Base-by-base conservation (phyloP, 2,797 vertebrate species). In the Oreochromis mossambicus region DNA sequence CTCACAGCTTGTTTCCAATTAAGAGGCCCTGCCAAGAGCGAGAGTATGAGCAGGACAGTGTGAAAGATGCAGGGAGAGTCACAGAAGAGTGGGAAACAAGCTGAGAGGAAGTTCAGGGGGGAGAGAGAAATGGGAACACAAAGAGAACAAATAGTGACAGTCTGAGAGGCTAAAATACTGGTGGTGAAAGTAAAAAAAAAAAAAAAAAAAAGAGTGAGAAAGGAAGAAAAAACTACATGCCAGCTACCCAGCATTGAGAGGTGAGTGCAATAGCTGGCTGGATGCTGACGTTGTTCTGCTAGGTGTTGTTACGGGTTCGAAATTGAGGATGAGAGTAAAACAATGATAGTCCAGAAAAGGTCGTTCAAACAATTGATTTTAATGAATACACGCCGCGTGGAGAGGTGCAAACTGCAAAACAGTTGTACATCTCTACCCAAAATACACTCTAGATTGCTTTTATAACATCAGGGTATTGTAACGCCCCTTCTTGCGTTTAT, bases 1-100 rank as follows among this genome's bases (percentile, higher is more conserved):
- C 94, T 92, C 93, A 92, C 94, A 95, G 95, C 94, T 95, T 92
- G 89, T 93, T 95, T 95, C 94, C 94, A 95, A 96, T 96, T 96
- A 96, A 94, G 94, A 93, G 92, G 86, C 85, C 80, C 91, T 94
- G 95, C 95, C 94, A 95, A 95, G 92, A 50, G 85, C 92, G 79
- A 87, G 89, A 78, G 91, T 89, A 85, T 52, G 80, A 91, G 92
- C 86, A 76, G 77, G 86, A 87, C 83, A 77, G 84, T 89, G 82
- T 54, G 84, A 88, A 81, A 85, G 83, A 83, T 77, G 66, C 73
- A 6, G 82, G 87, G 78, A 81, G 68, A 84, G 76, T 83, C 26
- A 43, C 29, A 84, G 84, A 86, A 34, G 84, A 90, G 75, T 83
- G 81, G 77, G 85, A 89, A 85, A 88, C 80, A 83, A 86, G 88